Evolutionary conservation across 2,888 invertebrate species (phyloP).

Genomic region (Silvanus unidentatus): DNA sequence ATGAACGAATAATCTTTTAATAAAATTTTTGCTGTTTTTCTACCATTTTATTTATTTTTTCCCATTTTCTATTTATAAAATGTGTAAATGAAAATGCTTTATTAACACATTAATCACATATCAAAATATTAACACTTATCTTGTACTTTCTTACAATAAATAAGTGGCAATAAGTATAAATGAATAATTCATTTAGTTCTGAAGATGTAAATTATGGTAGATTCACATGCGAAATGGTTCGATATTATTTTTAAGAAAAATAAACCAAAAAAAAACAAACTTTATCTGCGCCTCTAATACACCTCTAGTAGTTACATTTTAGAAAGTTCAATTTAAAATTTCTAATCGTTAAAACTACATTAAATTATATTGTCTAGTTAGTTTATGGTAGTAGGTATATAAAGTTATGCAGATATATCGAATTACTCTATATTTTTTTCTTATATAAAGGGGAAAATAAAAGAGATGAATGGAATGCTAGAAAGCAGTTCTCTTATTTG

Average conservation of each 20-base stretch:
- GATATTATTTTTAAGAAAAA: not conserved
- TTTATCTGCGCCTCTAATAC: not conserved
- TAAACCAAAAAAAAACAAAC: not conserved
- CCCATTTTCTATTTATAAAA: not conserved
- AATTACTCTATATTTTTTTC: conserved; percentile 2
- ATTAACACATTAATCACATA: not conserved
- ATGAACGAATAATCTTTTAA: conserved; percentile 18
- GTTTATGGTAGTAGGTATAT: not conserved
- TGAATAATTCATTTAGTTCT: too few species aligned
- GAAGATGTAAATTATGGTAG: too few species aligned
- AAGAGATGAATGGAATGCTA: conserved; percentile 34
- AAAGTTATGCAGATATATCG: conserved; percentile 4
- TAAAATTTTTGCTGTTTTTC: conserved; percentile 14
- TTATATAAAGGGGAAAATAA: not conserved
- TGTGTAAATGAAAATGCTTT: not conserved
- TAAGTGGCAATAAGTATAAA: not conserved
- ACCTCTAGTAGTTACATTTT: not conserved
- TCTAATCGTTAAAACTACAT: not conserved
- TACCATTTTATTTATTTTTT: not conserved
- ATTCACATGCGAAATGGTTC: too few species aligned
- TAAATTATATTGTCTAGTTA: not conserved
- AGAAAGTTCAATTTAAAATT: not conserved
- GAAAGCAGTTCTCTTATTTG: conserved; percentile 34
- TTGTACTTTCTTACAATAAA: not conserved
- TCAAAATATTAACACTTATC: not conserved